Evolutionary conservation across 2,888 invertebrate species (phyloP).

Genomic region (Penaeus monodon): DNA sequence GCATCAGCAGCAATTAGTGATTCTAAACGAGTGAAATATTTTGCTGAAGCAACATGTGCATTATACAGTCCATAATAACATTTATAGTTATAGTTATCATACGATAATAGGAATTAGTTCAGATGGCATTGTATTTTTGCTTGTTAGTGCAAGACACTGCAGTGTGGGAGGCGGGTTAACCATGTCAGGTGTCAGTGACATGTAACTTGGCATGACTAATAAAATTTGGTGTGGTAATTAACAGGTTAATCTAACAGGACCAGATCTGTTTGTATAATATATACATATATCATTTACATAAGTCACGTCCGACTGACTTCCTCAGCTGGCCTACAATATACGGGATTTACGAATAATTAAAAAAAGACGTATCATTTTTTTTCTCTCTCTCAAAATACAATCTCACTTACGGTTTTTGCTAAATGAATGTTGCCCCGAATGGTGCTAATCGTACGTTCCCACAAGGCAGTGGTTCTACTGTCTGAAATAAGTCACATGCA

Average conservation of each 20-base stretch:
- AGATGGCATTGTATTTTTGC: constrained; percentile 49
- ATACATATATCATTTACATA: no score
- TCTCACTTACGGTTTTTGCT: neutral
- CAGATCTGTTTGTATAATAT: no score
- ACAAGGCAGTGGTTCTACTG: constrained; percentile 1
- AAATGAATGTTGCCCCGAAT: constrained; percentile 29
- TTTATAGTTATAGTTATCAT: constrained; percentile 35
- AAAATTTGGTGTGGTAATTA: no score
- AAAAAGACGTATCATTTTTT: no score
- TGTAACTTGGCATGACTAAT: no score
- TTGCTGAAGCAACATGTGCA: constrained; percentile 45
- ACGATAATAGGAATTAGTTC: constrained; percentile 34
- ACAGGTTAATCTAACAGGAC: no score
- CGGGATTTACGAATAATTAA: no score
- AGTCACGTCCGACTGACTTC: no score
- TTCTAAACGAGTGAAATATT: constrained; percentile 40
- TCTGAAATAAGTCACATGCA: neutral
- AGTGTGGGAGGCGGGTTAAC: neutral
- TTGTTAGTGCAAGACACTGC: constrained; percentile 19
- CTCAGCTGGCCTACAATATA: no score
- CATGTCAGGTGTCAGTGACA: neutral
- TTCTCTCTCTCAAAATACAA: no score
- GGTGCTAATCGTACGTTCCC: constrained; percentile 35
- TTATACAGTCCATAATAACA: constrained; percentile 54
- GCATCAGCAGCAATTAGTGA: constrained; percentile 36